Percentiles rank a stretch among this genome's conserved stretches.
Evolutionary conservation across 2,888 invertebrate genomes (phyloP).

Genomic region (Heteromurus nitidus): DNA sequence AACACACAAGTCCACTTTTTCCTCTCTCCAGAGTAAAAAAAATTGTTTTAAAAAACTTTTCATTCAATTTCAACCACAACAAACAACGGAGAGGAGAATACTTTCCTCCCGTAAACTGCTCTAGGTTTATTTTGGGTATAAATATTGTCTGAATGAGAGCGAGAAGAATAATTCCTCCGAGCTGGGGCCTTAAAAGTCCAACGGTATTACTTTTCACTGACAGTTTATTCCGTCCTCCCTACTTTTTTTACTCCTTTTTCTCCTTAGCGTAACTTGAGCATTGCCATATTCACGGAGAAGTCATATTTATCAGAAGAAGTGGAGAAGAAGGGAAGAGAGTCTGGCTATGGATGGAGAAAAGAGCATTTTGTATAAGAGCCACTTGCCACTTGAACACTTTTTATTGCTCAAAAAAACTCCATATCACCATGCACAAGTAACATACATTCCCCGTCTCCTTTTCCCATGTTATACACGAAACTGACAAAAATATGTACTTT

Average conservation of each 20-base stretch:
- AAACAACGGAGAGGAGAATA: too few relatives aligned
- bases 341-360: too few relatives aligned
- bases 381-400: constrained; percentile 35
- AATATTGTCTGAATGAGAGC: too few relatives aligned
- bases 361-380: constrained; percentile 3
- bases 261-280: too few relatives aligned
- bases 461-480: too few relatives aligned
- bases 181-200: constrained; percentile 2
- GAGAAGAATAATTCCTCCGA: constrained; percentile 1
- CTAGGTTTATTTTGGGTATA: too few relatives aligned
- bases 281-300: not conserved
- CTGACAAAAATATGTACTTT: constrained; percentile 7
- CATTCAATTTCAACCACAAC: not conserved
- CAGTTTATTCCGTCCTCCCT: too few relatives aligned
- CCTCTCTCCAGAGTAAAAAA: not conserved
- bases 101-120: too few relatives aligned
- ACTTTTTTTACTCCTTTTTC: too few relatives aligned
- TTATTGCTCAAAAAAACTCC: constrained; percentile 30
- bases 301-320: constrained; percentile 8
- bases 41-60: constrained; percentile 42
- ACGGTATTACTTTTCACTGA: constrained; percentile 15
- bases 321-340: too few relatives aligned
- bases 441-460: not conserved
- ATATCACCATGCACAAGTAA: too few relatives aligned
- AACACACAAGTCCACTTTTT: not conserved